Base-by-base conservation (phyloP, 2,113 vertebrate species). In the Xiphophorus couchianus region DNA sequence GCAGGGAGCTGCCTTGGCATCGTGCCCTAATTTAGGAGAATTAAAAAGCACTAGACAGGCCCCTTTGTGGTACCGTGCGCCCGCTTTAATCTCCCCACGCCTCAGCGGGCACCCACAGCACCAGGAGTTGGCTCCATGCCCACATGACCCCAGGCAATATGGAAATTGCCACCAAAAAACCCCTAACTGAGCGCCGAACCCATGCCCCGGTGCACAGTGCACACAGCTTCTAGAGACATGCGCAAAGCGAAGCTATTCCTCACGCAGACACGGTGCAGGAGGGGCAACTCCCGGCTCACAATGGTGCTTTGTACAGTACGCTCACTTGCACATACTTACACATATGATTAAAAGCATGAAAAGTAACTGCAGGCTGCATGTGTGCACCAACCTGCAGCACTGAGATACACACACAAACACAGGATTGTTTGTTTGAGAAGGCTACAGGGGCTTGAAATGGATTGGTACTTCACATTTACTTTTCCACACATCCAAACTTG, bases 1-100 rank as follows among this genome's bases (percentile, higher is more conserved):
- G 88, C 90, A 84, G 91, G 89, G 92, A 91, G 82, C 86, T 91
- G 79, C 86, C 81, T 92, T 93, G 93, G 91, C 92, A 86, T 86
- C 1, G 63, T 84, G 91, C 93, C 92, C 92, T 95, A 93, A 95
- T 95, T 94, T 94, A 91, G 92, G 83, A 84, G 93, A 94, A 94
- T 94, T 93, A 94, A 94, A 94, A 93, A 94, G 90, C 93, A 94
- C 93, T 93, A 95, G 93, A 94, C 94, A 91, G 89, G 88, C 86
- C 90, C 92, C 91, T 93, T 94, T 94, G 93, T 94, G 93, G 90
- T 86, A 94, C 86, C 86, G 82, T 91, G 91, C 89, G 89, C 90
- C 90, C 75, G 89, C 93, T 94, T 93, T 94, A 94, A 94, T 94
- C 93, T 95, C 89, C 90, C 90, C 85, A 90, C 79, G 91, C 91